Conservation (phyloP, 2,113 vertebrate genomes). For the Danionella cerebrum region DNA sequence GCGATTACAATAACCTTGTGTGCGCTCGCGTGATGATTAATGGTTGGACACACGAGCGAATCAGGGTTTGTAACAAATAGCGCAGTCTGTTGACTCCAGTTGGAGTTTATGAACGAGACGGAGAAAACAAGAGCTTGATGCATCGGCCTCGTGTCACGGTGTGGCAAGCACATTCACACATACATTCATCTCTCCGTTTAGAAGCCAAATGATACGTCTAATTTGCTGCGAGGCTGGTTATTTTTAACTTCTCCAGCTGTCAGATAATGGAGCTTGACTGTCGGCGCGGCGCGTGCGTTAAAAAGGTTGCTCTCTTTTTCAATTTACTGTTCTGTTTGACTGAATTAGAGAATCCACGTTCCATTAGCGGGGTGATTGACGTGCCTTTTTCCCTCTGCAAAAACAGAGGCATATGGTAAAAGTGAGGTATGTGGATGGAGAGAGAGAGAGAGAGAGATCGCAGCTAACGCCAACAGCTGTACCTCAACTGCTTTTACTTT, state of each 20-base stretch:
- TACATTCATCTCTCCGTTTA: slow-evolving; percentile 72
- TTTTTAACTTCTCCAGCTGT: slow-evolving; percentile 75
- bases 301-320: slow-evolving; percentile 67
- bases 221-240: slow-evolving; percentile 69
- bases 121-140: slow-evolving; percentile 62
- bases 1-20: slow-evolving; percentile 60
- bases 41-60: slow-evolving; percentile 44
- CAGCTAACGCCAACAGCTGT: slow-evolving; percentile 49
- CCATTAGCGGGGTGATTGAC: slow-evolving; percentile 65
- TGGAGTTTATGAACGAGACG: slow-evolving; percentile 65
- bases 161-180: slow-evolving; percentile 65
- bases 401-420: slow-evolving; percentile 45
- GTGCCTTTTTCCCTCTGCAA: slow-evolving; percentile 52
- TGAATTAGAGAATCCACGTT: slow-evolving; percentile 63
- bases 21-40: slow-evolving; percentile 60
- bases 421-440: slow-evolving; percentile 13
- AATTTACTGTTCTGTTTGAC: slow-evolving; percentile 62
- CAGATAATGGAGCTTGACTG: slow-evolving; percentile 69
- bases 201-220: slow-evolving; percentile 74
- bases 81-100: slow-evolving; percentile 70
- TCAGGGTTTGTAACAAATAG: slow-evolving; percentile 55
- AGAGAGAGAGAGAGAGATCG: slow-evolving; percentile 29
- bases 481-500: slow-evolving; percentile 48
- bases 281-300: slow-evolving; percentile 61
- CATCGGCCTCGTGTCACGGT: slow-evolving; percentile 62